These are phyloP conservation scores for Dysmachus trigonus DNA, from an alignment of 2,888 invertebrate species.

Conservation along the genomic window DNA sequence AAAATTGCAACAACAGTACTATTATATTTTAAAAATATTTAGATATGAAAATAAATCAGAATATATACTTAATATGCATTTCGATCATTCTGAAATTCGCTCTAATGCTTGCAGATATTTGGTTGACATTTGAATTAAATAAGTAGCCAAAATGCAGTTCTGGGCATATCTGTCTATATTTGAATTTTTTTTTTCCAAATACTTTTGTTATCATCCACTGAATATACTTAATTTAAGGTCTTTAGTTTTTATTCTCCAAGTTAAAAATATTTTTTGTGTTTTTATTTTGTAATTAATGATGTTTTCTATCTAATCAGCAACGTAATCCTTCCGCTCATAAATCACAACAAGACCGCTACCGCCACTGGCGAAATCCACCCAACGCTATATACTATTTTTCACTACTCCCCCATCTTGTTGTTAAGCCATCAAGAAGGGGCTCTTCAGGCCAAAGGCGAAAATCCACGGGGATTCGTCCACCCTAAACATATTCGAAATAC, in stretches of 20 bases:
- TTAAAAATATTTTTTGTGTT: neutral
- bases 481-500: slow-evolving; percentile 2
- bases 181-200: neutral
- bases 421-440: neutral
- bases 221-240: neutral
- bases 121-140: too few relatives aligned
- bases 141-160: too few relatives aligned
- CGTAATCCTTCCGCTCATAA: slow-evolving; percentile 30
- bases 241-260: neutral
- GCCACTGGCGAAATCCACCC: neutral
- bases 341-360: slow-evolving; percentile 12
- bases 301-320: slow-evolving; percentile 2
- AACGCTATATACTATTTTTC: neutral
- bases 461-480: neutral
- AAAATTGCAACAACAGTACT: too few relatives aligned
- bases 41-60: neutral
- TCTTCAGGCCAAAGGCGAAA: neutral
- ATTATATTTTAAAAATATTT: too few relatives aligned
- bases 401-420: neutral
- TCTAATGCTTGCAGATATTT: too few relatives aligned
- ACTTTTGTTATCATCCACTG: neutral
- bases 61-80: neutral
- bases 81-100: too few relatives aligned
- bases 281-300: slow-evolving; percentile 10
- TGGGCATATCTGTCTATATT: too few relatives aligned